Percentiles rank a stretch among this genome's conserved stretches.
phyloP scores from a whole-genome alignment of 2,797 vertebrate genomes.

The Lepidocolaptes lacrymiger region DNA sequence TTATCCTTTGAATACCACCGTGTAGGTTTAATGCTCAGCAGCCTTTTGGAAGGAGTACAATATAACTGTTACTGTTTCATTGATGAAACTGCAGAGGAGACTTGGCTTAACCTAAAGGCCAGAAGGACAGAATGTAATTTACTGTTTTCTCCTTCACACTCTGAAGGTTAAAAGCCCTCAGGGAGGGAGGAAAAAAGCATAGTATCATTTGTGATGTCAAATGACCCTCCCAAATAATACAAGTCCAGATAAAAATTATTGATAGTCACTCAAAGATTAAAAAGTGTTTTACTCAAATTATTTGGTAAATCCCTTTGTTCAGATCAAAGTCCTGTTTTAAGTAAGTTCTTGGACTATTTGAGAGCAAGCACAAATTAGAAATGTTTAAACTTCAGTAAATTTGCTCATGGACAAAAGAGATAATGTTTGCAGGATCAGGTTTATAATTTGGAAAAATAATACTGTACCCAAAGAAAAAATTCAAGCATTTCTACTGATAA shows the following conservation, averaged over 20 bases:
- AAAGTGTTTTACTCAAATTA: background rate
- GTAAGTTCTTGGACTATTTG: background rate
- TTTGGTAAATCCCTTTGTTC: background rate
- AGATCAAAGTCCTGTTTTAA: background rate
- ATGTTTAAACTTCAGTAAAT: background rate
- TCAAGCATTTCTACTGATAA: background rate
- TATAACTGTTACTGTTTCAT: background rate
- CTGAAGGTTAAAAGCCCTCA: background rate
- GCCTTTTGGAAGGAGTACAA: background rate
- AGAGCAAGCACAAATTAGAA: background rate
- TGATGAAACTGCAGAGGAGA: background rate
- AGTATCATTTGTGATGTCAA: background rate
- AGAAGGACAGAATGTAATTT: background rate
- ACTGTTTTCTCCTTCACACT: background rate
- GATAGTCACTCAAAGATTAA: background rate
- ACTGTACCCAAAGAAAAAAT: background rate
- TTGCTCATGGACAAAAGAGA: background rate
- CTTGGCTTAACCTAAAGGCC: constrained; percentile 20
- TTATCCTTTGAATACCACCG: background rate
- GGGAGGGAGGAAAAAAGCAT: background rate
- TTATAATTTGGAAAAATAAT: constrained; percentile 38
- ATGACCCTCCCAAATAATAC: background rate
- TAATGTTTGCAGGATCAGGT: background rate
- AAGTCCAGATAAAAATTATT: background rate
- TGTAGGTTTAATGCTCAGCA: background rate